Evolutionary conservation across 2,113 vertebrate genomes (phyloP).

Genomic region (Microcebus lehilahytsara): DNA sequence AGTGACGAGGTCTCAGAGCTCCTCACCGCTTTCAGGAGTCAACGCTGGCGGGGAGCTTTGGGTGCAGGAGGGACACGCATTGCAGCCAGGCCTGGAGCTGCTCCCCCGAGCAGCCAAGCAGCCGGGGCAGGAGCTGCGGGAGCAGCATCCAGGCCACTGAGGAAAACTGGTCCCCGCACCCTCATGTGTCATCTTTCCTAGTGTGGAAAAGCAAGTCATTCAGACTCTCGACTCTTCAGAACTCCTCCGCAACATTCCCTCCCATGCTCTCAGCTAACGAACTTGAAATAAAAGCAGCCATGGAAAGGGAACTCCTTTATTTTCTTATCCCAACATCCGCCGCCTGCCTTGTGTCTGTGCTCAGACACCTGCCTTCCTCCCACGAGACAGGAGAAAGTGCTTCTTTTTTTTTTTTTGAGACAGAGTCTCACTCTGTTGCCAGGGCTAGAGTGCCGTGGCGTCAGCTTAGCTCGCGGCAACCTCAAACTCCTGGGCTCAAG

Average conservation of each 20-base stretch:
- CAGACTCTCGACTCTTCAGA: not conserved
- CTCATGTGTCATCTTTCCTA: rapidly evolving
- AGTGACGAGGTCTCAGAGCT: rapidly evolving
- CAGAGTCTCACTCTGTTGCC: too few species aligned
- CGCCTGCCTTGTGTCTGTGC: not conserved
- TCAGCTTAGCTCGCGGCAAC: too few species aligned
- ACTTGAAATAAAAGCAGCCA: not conserved
- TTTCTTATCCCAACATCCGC: not conserved
- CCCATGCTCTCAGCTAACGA: not conserved
- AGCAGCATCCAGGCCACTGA: not conserved
- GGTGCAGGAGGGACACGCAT: not conserved
- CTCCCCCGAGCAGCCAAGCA: not conserved
- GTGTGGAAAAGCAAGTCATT: not conserved
- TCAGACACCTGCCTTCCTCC: not conserved
- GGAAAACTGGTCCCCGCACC: not conserved
- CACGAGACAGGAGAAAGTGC: rapidly evolving
- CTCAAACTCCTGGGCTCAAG: too few species aligned
- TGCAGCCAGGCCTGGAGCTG: not conserved
- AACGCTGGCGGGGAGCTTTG: not conserved
- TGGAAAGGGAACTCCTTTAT: not conserved
- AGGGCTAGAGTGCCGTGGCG: too few species aligned
- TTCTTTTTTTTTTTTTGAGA: too few species aligned
- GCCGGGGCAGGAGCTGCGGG: not conserved
- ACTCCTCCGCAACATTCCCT: not conserved
- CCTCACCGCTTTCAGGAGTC: not conserved